Percentiles rank a stretch among this genome's conserved stretches.
These are phyloP conservation scores for Meteorus colon DNA, from an alignment of 2,888 invertebrate genomes.

Conservation along the genomic window DNA sequence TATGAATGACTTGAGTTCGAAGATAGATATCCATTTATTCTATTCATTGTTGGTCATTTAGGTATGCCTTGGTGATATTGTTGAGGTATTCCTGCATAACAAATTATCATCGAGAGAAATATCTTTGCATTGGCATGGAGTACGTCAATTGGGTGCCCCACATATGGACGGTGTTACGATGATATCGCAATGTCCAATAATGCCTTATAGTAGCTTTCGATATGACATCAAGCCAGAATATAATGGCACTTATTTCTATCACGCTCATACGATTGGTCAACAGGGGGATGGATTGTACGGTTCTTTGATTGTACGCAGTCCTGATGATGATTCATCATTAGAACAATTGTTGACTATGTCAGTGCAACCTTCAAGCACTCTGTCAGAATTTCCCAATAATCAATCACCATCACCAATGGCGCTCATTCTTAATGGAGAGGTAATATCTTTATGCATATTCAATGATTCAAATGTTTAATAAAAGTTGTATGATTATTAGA, in stretches of 20 bases:
- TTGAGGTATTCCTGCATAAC: conserved; percentile 60
- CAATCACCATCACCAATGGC: conserved; percentile 67
- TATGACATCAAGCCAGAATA: conserved; percentile 61
- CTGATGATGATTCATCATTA: conserved; percentile 69
- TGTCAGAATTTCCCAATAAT: conserved; percentile 74
- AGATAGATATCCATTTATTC: no score
- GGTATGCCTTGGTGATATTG: conserved; percentile 61
- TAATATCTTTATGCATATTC: conserved; percentile 41
- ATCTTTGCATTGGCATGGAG: conserved; percentile 75
- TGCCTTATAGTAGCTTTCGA: conserved; percentile 64
- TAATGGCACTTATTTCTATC: conserved; percentile 60
- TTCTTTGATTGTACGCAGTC: conserved; percentile 76
- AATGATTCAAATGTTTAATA: neutral
- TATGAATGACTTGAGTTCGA: neutral
- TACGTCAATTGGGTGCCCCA: conserved; percentile 63
- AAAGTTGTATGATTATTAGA: conserved; percentile 46
- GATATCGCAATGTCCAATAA: conserved; percentile 72
- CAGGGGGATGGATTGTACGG: conserved; percentile 79
- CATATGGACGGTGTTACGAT: conserved; percentile 73
- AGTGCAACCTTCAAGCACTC: conserved; percentile 75
- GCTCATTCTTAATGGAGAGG: conserved; percentile 74
- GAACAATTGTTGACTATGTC: conserved; percentile 76
- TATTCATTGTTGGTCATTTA: conserved; percentile 31
- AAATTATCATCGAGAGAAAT: conserved; percentile 57
- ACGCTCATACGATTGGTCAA: conserved; percentile 76